phyloP scores from a whole-genome alignment of 2,888 invertebrate genomes.

The Zonitis immaculata region DNA sequence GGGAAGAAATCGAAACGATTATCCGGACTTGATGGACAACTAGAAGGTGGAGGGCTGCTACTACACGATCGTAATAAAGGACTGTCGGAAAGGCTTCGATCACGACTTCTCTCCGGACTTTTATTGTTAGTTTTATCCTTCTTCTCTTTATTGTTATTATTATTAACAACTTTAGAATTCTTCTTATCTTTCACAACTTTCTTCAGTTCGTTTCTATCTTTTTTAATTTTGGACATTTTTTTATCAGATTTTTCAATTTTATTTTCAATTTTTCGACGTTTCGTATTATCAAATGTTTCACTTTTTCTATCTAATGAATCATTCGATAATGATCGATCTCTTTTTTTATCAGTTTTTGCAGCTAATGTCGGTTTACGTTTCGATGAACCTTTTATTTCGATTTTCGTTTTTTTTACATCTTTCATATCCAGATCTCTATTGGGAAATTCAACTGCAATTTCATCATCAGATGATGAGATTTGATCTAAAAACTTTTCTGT shows the following conservation, averaged over 20 bases:
- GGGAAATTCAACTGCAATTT: conserved; percentile 65
- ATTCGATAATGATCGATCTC: conserved; percentile 37
- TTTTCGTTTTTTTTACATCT: conserved; percentile 10
- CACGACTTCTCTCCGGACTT: conserved; percentile 11
- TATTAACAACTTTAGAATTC: conserved; percentile 13
- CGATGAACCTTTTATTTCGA: conserved; percentile 26
- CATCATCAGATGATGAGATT: conserved; percentile 74
- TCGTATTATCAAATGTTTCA: conserved; percentile 11
- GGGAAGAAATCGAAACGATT: conserved; percentile 29
- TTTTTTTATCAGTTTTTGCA: conserved; percentile 40
- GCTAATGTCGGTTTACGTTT: conserved; percentile 40
- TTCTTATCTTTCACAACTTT: conserved; percentile 28
- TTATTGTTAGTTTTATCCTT: conserved; percentile 31
- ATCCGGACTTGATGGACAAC: conserved; percentile 43
- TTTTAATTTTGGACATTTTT: conserved; percentile 23
- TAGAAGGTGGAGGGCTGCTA: conserved; percentile 43
- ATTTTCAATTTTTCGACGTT: conserved; percentile 15
- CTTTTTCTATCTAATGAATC: conserved; percentile 25
- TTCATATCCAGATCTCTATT: conserved; percentile 45
- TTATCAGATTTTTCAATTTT: conserved; percentile 12
- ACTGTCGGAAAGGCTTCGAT: conserved; percentile 33
- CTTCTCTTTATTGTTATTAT: conserved; percentile 12
- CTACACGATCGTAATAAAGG: conserved; percentile 33
- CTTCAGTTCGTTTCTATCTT: conserved; percentile 18
- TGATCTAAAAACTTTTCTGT: conserved; percentile 80